A percentile compares a stretch with the other conserved stretches of the same genome.
These are phyloP conservation scores for Cynopterus brachyotis DNA, from an alignment of 2,113 vertebrate species.

Conservation along the genomic window DNA sequence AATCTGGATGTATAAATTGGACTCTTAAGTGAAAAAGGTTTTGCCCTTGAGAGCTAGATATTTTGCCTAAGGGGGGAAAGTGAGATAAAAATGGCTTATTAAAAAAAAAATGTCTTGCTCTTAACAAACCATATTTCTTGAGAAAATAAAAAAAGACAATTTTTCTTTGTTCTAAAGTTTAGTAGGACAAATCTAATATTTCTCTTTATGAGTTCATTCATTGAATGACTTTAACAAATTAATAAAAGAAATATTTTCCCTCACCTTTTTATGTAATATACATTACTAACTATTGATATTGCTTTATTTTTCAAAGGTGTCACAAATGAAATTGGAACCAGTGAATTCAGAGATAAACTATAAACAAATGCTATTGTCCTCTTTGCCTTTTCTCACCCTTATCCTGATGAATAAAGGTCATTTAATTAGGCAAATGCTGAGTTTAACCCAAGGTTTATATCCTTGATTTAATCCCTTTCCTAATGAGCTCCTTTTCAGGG, in stretches of 20 bases:
- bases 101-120: background rate
- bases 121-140: background rate
- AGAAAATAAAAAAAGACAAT: background rate
- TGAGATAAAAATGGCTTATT: background rate
- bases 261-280: background rate
- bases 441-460: background rate
- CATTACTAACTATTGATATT: background rate
- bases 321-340: background rate
- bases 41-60: background rate
- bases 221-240: background rate
- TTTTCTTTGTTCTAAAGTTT: background rate
- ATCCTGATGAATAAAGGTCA: background rate
- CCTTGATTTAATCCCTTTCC: background rate
- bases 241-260: background rate
- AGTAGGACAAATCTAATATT: background rate
- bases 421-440: conserved; percentile 31
- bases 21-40: conserved; percentile 24
- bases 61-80: background rate
- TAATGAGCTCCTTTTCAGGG: background rate
- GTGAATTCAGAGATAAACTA: background rate
- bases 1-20: background rate
- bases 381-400: background rate
- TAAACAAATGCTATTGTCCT: background rate
- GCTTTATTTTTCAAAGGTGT: background rate
- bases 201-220: background rate